phyloP scores from a whole-genome alignment of 2,113 vertebrate genomes.

The Conger conger region DNA sequence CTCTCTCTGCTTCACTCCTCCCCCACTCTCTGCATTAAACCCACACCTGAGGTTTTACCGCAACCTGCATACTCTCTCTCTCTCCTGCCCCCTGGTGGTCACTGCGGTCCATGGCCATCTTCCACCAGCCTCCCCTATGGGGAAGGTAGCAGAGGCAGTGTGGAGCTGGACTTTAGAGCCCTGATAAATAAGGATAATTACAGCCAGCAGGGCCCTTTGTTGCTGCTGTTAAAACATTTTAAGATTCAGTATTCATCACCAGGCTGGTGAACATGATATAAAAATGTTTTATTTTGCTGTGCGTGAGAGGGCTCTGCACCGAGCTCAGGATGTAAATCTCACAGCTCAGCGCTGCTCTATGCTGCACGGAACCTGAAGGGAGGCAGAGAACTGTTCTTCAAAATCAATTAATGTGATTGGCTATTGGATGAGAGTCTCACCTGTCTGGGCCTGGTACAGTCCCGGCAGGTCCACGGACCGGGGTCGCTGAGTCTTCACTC shows the following conservation, averaged over 20 bases:
- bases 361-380: no score
- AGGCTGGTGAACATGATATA: background rate
- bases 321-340: background rate
- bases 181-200: no score
- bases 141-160: background rate
- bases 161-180: no score
- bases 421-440: conserved; percentile 56
- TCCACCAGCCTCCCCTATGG: background rate
- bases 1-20: background rate
- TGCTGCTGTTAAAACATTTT: background rate
- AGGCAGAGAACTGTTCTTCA: no score
- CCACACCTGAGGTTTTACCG: no score
- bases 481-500: conserved; percentile 95
- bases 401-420: no score
- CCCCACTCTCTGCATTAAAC: background rate
- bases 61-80: background rate
- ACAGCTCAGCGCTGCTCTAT: no score
- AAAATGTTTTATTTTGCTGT: background rate
- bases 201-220: no score
- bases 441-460: conserved; percentile 97
- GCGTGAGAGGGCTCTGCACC: background rate
- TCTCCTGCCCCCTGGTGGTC: background rate
- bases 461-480: conserved; percentile 93
- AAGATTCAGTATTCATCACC: background rate
- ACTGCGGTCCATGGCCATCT: background rate